These are phyloP conservation scores for Trachemys scripta DNA, from an alignment of 2,113 vertebrate species.

Conservation along the genomic window DNA sequence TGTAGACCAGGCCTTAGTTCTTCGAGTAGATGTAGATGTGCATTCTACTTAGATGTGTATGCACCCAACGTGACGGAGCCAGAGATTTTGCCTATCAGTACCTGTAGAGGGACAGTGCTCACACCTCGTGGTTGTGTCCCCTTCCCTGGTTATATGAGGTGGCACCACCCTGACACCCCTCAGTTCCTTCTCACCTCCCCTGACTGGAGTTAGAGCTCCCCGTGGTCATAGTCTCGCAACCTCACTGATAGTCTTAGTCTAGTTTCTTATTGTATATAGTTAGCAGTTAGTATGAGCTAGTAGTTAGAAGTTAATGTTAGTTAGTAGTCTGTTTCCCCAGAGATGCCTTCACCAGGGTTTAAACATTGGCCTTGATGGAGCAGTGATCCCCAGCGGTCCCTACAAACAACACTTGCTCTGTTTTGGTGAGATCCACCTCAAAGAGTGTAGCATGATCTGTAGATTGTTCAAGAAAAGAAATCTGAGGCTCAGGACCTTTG, in stretches of 20 bases:
- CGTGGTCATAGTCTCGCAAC: not conserved
- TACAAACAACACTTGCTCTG: not conserved
- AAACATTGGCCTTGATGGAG: not conserved
- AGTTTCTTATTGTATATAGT: not conserved
- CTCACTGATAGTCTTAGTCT: not conserved
- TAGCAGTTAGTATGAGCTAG: not conserved
- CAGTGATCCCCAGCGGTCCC: not conserved
- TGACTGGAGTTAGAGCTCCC: not conserved
- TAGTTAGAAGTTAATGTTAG: not conserved
- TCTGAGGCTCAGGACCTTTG: not conserved
- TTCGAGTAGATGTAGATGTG: not conserved
- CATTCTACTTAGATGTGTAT: not conserved
- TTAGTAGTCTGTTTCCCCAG: not conserved
- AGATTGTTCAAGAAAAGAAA: not conserved
- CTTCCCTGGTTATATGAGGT: not conserved
- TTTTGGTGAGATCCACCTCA: not conserved
- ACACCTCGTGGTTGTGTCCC: not conserved
- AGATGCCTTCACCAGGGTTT: not conserved
- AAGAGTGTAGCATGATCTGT: not conserved
- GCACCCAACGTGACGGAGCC: too few relatives aligned
- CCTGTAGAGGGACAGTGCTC: not conserved
- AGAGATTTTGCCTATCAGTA: not conserved
- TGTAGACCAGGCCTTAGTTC: too few relatives aligned
- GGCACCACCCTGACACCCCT: not conserved
- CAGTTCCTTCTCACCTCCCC: not conserved